Conservation (phyloP, 2,113 vertebrate genomes). For the Menidia beryllina region DNA sequence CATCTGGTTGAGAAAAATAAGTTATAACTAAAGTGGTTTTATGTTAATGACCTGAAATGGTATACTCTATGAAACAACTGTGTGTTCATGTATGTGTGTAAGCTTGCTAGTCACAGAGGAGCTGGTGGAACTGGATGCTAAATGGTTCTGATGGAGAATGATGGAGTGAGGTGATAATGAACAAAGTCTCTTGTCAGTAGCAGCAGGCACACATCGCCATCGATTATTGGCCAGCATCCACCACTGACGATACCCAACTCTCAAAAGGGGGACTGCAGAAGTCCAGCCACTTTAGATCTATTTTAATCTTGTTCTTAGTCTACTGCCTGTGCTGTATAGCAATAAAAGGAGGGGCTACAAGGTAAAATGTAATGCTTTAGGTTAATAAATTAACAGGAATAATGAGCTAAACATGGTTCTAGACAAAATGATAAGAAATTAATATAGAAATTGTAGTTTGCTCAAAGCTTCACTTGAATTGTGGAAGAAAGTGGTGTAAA, state of each 20-base stretch:
- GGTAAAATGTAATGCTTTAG: constrained; percentile 24
- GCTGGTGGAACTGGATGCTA: constrained; percentile 32
- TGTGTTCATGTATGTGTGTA: background rate
- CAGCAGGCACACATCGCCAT: constrained; percentile 50
- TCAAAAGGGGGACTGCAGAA: constrained; percentile 34
- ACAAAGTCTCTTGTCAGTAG: constrained; percentile 54
- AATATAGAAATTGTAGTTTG: background rate
- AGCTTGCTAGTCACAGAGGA: constrained; percentile 24
- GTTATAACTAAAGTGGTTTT: too few relatives aligned
- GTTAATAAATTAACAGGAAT: constrained; percentile 1
- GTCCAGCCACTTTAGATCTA: constrained; percentile 42
- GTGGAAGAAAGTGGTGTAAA: too few relatives aligned
- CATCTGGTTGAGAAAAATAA: too few relatives aligned
- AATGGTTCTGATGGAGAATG: constrained; percentile 53
- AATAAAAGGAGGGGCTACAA: constrained; percentile 20
- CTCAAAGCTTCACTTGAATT: background rate
- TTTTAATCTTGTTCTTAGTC: constrained; percentile 42
- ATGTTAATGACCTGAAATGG: too few relatives aligned
- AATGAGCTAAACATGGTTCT: background rate
- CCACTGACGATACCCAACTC: constrained; percentile 55
- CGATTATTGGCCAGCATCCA: constrained; percentile 64
- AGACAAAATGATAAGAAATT: background rate
- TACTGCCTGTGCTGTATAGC: constrained; percentile 35
- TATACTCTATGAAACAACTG: background rate
- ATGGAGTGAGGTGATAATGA: constrained; percentile 69